Evolutionary conservation across 92 coral and sea anemone species (phyloP), one percentile per base, ranked within the genome.

Genomic region (Porites cylindrica): DNA sequence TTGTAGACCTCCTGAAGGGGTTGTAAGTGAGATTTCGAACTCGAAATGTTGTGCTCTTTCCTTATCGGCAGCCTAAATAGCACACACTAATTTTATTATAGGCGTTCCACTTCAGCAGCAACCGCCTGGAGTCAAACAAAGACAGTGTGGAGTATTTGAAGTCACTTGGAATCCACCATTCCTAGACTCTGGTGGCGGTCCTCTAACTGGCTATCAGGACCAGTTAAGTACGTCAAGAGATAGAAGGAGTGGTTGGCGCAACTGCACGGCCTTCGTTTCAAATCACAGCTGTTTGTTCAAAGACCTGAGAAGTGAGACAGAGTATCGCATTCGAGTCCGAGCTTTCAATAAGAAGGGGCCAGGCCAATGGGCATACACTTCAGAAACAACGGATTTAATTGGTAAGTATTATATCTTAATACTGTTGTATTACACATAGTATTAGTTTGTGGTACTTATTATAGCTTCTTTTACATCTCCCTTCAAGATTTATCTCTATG

Each of bases 151-250:
- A 9, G n/a, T 6, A 10, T 50, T 65, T 11, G 62, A 29, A 1
- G 50, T 79, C 3, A n/a, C 6, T 19, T 51, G 83, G 74, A 13
- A 13, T 1, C 38, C 73, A 18, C 52, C 83, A 20, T 0, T 18
- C 2, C 2, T 1, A 10, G 63, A 65, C 20, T 79, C 73, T 29
- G 72, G 73, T 5, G 83, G 83, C 50, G 83, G 83, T 7, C 83
- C 83, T 19, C 11, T 79, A 8, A 43, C 62, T 64, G 73, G 73
- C 51, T 64, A 19, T 7, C 60, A n/a, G 7, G 83, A 17, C 4
- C 60, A 79, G 73, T 8, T 79, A 4, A 66, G 50, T 4, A 32
- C 5, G 19, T 26, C 2, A 26, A 1, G 29, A 26, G 13, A 0
- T 10, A 6, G 13, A 4, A 26, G 26, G 0, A 17, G 7, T 20